These are phyloP conservation scores for Ptychadena robeensis DNA, from an alignment of 2,797 vertebrate species.

Conservation along the genomic window DNA sequence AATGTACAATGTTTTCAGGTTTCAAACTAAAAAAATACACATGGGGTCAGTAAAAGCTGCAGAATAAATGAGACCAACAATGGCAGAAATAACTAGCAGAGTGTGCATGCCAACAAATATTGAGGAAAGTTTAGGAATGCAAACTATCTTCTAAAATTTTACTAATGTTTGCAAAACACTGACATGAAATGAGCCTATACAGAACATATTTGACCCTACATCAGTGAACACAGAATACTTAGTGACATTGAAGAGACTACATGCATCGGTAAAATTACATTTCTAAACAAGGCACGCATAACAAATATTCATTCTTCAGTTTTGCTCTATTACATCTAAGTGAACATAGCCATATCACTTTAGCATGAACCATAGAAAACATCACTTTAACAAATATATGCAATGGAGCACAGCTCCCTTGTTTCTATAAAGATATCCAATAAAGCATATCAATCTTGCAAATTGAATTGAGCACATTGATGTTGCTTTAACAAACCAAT, in stretches of 20 bases:
- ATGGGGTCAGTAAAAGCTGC: too few relatives aligned
- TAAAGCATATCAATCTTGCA: constrained; percentile 48
- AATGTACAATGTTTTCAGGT: too few relatives aligned
- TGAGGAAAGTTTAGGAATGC: too few relatives aligned
- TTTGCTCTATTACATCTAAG: constrained; percentile 51
- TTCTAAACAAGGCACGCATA: constrained; percentile 29
- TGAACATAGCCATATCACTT: constrained; percentile 38
- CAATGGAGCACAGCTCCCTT: constrained; percentile 43
- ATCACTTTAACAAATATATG: constrained; percentile 54
- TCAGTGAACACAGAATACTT: not conserved
- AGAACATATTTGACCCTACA: too few relatives aligned
- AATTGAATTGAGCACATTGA: constrained; percentile 32
- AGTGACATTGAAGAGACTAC: constrained; percentile 6
- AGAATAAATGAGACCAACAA: too few relatives aligned
- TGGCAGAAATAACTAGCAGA: too few relatives aligned
- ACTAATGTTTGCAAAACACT: too few relatives aligned
- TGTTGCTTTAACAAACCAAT: constrained; percentile 57
- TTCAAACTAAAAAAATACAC: too few relatives aligned
- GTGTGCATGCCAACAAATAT: too few relatives aligned
- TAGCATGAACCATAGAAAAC: constrained; percentile 36
- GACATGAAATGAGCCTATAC: too few relatives aligned
- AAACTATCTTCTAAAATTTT: too few relatives aligned
- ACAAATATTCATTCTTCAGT: constrained; percentile 29
- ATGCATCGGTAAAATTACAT: constrained; percentile 8
- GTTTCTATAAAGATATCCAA: constrained; percentile 35